Evolutionary conservation across 2,797 vertebrate species (phyloP).

Genomic region (Silurus lanzhouensis): DNA sequence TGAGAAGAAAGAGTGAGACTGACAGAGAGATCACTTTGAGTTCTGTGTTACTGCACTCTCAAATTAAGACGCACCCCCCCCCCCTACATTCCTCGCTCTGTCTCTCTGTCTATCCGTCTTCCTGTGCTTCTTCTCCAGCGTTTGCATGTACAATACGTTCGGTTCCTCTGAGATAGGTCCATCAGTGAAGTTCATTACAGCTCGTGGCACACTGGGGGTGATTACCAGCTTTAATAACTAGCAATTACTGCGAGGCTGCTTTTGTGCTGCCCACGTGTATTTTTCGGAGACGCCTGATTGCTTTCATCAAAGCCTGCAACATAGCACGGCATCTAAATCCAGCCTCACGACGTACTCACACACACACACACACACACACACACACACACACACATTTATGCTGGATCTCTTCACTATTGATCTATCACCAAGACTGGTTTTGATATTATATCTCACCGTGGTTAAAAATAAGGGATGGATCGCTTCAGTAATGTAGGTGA

Average conservation of each 20-base stretch:
- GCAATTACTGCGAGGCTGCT: slow-evolving; percentile 58
- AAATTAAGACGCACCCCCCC: slow-evolving; percentile 28
- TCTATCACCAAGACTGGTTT: slow-evolving; percentile 25
- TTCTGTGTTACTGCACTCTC: slow-evolving; percentile 19
- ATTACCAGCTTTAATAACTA: slow-evolving; percentile 64
- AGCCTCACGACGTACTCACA: background rate
- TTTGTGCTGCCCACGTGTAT: slow-evolving; percentile 59
- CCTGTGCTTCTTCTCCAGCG: background rate
- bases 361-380: background rate
- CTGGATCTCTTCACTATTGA: slow-evolving; percentile 33
- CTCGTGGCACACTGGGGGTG: slow-evolving; percentile 56
- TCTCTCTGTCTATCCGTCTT: background rate
- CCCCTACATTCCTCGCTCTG: background rate
- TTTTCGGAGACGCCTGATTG: slow-evolving; percentile 54
- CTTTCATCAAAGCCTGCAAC: slow-evolving; percentile 52
- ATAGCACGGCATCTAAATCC: slow-evolving; percentile 22
- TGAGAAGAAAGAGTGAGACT: slow-evolving; percentile 35
- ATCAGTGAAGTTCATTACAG: slow-evolving; percentile 60
- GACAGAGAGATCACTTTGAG: slow-evolving; percentile 39
- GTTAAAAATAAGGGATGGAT: slow-evolving; percentile 33
- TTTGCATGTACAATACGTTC: slow-evolving; percentile 45
- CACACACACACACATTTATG: slow-evolving; percentile 13
- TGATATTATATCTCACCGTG: slow-evolving; percentile 19
- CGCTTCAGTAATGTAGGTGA: background rate
- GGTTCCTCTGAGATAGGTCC: slow-evolving; percentile 48